A percentile compares a stretch with the other conserved stretches of the same genome.
Conservation (phyloP, 2,797 vertebrate species). For the Cheirogaleus major region DNA sequence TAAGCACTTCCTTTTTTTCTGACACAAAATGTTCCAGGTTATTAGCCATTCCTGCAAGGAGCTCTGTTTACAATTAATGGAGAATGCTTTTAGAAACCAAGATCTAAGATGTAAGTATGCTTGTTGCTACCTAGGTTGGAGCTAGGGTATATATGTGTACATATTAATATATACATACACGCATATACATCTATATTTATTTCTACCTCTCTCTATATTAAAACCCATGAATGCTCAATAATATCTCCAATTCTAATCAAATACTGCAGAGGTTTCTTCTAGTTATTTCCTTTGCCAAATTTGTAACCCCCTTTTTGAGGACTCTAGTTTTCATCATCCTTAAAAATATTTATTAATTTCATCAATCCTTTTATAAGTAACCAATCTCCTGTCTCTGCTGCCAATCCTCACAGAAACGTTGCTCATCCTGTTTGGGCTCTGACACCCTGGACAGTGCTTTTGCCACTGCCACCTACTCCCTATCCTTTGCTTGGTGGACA, state of each 20-base stretch:
- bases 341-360: neutral
- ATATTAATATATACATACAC: neutral
- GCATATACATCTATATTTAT: neutral
- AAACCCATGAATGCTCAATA: neutral
- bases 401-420: too few species aligned
- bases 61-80: neutral
- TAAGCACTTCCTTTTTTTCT: neutral
- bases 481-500: neutral
- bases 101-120: neutral
- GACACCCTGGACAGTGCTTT: neutral
- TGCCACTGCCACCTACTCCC: neutral
- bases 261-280: neutral
- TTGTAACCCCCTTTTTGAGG: neutral
- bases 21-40: neutral
- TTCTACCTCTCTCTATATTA: neutral
- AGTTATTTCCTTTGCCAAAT: neutral
- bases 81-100: neutral
- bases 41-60: neutral
- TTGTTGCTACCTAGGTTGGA: neutral
- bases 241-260: neutral
- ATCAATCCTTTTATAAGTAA: neutral
- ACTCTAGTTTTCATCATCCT: neutral
- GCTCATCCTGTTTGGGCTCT: neutral
- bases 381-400: neutral
- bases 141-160: neutral